Base-by-base conservation (phyloP, 2,797 vertebrate species). In the Danio kyathit region DNA sequence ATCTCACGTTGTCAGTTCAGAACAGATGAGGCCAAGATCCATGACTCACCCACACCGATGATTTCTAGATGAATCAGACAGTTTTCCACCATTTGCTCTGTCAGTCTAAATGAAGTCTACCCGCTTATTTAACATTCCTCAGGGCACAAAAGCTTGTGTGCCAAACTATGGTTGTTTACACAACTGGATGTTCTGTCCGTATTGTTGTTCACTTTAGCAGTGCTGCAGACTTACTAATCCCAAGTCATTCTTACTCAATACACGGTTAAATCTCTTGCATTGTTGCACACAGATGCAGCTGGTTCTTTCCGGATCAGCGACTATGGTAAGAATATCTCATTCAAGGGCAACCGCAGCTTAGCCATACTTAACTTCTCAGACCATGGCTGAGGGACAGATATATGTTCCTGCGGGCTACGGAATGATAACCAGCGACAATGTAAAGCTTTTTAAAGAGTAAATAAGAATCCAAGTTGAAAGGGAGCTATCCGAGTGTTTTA, bases 141-240 rank as follows among this genome's bases (percentile, higher is more conserved):
- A 54, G 17, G 76, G 71, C 49, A 48, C 46, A 76, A 48, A 73
- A 78, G 49, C 11, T 48, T 10, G 6, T 48, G 59, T 80, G 81
- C 54, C 13, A 79, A 84, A 64, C 17, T 66, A 16, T 49, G 69
- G 12, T 43, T 79, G 83, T 86, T 86, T 81, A 84, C 65, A 86
- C 73, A 84, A 81, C 65, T 64, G 70, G 60, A 74, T 74, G 63
- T 76, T 79, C 51, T 52, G 65, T 59, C 57, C 80, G 67, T n/a
- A 52, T 78, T 82, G 52, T 81, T 79, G 79, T 74, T 83, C 79
- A 60, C 59, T 76, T 83, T 65, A 74, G 59, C 69, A 40, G 41
- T 75, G 77, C 54, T 69, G 75, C 71, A 81, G 74, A 80, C 21
- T 66, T 56, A 46, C 44, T 81, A 86, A 83, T 84, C 84, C 69